These are phyloP conservation scores for Vidua macroura DNA, from an alignment of 2,113 vertebrate genomes.

Conservation along the genomic window DNA sequence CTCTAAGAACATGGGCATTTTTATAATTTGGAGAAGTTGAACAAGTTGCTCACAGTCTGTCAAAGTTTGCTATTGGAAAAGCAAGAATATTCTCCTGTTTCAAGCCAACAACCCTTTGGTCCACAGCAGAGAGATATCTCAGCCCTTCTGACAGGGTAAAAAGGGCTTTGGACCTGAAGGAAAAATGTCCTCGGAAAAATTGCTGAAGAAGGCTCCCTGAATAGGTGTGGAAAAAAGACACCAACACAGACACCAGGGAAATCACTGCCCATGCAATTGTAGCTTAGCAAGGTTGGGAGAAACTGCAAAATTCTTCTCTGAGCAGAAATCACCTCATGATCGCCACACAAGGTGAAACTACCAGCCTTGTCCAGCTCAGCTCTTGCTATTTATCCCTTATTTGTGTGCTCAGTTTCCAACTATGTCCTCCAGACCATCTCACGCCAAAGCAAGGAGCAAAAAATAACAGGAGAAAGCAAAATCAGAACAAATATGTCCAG, in stretches of 20 bases:
- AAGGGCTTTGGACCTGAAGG: background rate
- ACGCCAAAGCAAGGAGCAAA: background rate
- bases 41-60: background rate
- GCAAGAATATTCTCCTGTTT: background rate
- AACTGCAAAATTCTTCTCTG: background rate
- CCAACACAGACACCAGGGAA: background rate
- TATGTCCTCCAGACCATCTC: background rate
- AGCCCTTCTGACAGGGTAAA: background rate
- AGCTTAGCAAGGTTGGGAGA: background rate
- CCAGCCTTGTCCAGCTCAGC: background rate
- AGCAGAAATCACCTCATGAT: background rate
- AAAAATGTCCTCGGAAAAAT: background rate
- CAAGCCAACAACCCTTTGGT: background rate
- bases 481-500: background rate
- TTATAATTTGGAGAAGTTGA: background rate
- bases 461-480: background rate
- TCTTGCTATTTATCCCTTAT: background rate
- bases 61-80: background rate
- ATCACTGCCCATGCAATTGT: fast-evolving
- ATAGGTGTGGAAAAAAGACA: background rate
- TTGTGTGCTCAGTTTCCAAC: background rate
- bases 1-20: background rate
- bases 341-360: background rate
- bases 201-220: background rate
- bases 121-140: background rate